Evolutionary conservation across 2,888 invertebrate genomes (phyloP).

Genomic region (Pogonocherus hispidulus): DNA sequence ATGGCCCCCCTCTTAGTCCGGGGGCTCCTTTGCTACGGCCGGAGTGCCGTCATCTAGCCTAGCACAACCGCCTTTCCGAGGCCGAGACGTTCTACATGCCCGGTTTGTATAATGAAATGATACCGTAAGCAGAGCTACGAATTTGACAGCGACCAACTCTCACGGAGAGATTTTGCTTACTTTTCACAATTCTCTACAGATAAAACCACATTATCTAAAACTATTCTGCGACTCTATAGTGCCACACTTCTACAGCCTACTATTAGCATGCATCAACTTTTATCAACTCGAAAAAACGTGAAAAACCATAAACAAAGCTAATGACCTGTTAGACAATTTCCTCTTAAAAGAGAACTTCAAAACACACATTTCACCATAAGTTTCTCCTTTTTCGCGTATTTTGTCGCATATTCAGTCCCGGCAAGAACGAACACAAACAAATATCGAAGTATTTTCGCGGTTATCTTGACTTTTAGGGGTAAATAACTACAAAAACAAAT

Average conservation of each 20-base stretch:
- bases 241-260: conserved; percentile 27
- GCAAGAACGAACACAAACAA: conserved; percentile 42
- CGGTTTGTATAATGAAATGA: conserved; percentile 37
- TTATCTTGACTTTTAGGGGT: conserved; percentile 49
- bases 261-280: conserved; percentile 43
- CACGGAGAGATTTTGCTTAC: conserved; percentile 34
- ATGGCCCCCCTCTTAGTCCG: conserved; percentile 64
- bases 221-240: conserved; percentile 10
- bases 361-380: conserved; percentile 56
- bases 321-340: conserved; percentile 69
- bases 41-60: conserved; percentile 48
- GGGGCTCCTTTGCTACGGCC: conserved; percentile 60
- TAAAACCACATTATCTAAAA: conserved; percentile 10
- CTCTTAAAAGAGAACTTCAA: conserved; percentile 54
- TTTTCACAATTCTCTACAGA: conserved; percentile 34
- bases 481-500: conserved; percentile 64
- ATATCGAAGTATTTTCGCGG: conserved; percentile 53
- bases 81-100: conserved; percentile 34
- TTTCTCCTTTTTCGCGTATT: conserved; percentile 43
- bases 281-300: conserved; percentile 38
- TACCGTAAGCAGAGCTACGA: conserved; percentile 35
- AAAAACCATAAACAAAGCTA: conserved; percentile 66
- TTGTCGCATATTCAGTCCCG: conserved; percentile 34
- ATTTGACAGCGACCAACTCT: conserved; percentile 39
- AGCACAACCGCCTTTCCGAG: conserved; percentile 17